A percentile compares a stretch with the other conserved stretches of the same genome.
phyloP scores from a whole-genome alignment of 2,113 vertebrate species.

The Patagioenas fasciata region DNA sequence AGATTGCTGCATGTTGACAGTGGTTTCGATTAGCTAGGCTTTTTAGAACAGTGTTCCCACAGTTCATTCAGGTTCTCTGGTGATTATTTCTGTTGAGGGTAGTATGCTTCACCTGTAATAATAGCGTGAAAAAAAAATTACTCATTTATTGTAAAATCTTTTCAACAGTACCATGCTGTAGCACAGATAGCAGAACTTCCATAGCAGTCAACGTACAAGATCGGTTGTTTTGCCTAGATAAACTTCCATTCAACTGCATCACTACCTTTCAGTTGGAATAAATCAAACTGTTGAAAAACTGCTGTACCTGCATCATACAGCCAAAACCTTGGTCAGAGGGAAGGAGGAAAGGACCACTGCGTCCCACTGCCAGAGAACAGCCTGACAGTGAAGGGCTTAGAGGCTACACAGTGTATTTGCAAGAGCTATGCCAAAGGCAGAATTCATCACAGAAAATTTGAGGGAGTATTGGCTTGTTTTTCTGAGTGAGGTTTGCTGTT shows the following conservation, averaged over 20 bases:
- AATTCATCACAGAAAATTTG: background rate
- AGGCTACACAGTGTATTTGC: background rate
- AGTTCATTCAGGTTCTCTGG: background rate
- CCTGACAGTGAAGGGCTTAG: background rate
- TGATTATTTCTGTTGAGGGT: background rate
- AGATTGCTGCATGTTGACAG: background rate
- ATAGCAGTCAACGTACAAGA: background rate
- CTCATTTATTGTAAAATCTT: background rate
- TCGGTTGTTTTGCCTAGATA: background rate
- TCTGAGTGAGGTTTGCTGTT: background rate
- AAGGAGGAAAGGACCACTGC: background rate
- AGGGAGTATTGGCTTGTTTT: background rate
- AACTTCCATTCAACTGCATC: background rate
- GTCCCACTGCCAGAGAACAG: background rate
- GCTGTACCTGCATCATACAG: background rate
- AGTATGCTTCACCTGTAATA: background rate
- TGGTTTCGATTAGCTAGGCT: background rate
- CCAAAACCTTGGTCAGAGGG: background rate
- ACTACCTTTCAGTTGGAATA: background rate
- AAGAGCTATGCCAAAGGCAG: background rate
- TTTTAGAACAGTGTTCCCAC: background rate
- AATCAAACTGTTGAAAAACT: background rate
- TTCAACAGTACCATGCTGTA: background rate
- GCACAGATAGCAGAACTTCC: background rate
- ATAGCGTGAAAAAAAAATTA: background rate